phyloP scores from a whole-genome alignment of 2,888 invertebrate genomes.

The Incurvaria masculella region DNA sequence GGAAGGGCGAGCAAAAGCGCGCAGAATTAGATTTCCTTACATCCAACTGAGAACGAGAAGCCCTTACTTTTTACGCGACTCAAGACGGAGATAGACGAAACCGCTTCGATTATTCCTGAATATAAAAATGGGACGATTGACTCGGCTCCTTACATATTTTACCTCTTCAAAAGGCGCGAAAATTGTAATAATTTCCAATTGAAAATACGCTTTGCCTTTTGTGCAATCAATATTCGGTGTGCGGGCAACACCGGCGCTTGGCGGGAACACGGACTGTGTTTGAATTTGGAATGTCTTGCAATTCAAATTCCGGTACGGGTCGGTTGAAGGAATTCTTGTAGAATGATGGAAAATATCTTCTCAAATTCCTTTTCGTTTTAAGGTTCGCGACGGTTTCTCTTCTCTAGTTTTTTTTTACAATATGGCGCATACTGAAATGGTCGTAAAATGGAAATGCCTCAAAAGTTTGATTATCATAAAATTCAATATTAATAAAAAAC shows the following conservation, averaged over 20 bases:
- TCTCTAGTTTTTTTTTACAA: too few relatives aligned
- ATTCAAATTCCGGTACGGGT: slow-evolving; percentile 30
- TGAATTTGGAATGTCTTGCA: slow-evolving; percentile 28
- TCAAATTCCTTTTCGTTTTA: slow-evolving; percentile 4
- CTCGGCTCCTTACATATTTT: slow-evolving; percentile 56
- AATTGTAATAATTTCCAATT: slow-evolving; percentile 54
- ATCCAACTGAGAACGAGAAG: slow-evolving; percentile 27
- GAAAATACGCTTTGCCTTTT: slow-evolving; percentile 58
- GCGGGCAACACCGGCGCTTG: too few relatives aligned
- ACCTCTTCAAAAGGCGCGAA: slow-evolving; percentile 40
- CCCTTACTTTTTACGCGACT: slow-evolving; percentile 13
- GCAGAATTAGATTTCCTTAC: slow-evolving; percentile 53
- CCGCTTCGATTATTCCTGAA: slow-evolving; percentile 23
- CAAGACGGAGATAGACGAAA: slow-evolving; percentile 26
- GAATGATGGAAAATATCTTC: background rate
- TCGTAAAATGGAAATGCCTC: too few relatives aligned
- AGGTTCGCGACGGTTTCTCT: too few relatives aligned
- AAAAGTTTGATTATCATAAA: too few relatives aligned
- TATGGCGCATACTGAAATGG: too few relatives aligned
- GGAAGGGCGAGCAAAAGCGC: slow-evolving; percentile 53
- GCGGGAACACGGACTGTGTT: slow-evolving; percentile 34
- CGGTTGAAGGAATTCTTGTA: slow-evolving; percentile 6
- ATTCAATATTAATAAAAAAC: too few relatives aligned
- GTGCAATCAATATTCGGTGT: slow-evolving; percentile 57
- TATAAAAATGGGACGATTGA: slow-evolving; percentile 45